These are phyloP conservation scores for Streptopelia turtur DNA, from an alignment of 2,797 vertebrate genomes.

Conservation along the genomic window DNA sequence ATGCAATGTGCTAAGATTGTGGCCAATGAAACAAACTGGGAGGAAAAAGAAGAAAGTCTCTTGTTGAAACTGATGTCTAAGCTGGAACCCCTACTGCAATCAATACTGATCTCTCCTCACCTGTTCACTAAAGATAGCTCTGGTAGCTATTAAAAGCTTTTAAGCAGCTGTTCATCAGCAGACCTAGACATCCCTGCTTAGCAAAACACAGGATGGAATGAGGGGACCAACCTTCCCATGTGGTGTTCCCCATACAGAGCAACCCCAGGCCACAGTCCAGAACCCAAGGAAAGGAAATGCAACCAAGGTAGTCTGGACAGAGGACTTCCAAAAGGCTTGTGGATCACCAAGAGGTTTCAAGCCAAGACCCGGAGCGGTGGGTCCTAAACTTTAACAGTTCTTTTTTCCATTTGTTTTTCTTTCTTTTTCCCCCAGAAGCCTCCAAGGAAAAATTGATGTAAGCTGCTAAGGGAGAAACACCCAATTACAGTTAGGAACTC, in stretches of 20 bases:
- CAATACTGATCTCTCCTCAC: neutral
- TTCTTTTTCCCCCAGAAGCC: neutral
- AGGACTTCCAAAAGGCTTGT: constrained; percentile 74
- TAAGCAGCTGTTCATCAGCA: neutral
- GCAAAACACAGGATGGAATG: neutral
- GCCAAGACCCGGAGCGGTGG: constrained; percentile 71
- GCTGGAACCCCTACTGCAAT: neutral
- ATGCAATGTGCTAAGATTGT: neutral
- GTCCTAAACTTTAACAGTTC: constrained; percentile 52
- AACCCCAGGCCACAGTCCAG: constrained; percentile 67
- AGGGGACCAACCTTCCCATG: constrained; percentile 54
- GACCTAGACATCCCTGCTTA: neutral
- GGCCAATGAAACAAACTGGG: neutral
- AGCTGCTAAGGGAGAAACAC: constrained; percentile 38
- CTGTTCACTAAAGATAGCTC: neutral
- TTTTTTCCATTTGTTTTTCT: neutral
- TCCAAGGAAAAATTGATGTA: neutral
- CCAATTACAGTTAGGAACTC: neutral
- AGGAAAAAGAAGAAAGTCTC: neutral
- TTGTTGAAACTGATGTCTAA: neutral
- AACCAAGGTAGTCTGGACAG: constrained; percentile 73
- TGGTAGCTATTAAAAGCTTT: constrained; percentile 23
- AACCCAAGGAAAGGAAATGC: constrained; percentile 73
- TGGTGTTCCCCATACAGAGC: constrained; percentile 70
- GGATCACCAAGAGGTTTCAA: constrained; percentile 74